These are phyloP conservation scores for Corapipo altera DNA, from an alignment of 2,113 vertebrate genomes.

Conservation along the genomic window DNA sequence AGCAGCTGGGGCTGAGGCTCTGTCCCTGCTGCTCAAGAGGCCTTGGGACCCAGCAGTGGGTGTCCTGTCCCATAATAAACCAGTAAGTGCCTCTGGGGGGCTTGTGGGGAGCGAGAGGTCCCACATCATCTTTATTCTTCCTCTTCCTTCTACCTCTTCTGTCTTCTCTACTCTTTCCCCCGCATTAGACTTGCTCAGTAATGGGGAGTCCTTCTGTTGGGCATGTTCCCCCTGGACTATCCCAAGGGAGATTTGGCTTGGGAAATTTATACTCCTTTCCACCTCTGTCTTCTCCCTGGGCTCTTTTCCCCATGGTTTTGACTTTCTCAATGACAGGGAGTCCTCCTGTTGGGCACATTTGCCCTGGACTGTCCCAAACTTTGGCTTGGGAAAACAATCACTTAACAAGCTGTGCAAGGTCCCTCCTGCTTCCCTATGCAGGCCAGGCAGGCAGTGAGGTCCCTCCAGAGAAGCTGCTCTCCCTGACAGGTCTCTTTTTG, in stretches of 20 bases:
- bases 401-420: rapidly evolving
- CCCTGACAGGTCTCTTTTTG: neutral
- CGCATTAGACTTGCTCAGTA: neutral
- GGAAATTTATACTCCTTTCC: neutral
- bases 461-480: neutral
- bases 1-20: constrained; percentile 88
- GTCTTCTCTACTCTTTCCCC: neutral
- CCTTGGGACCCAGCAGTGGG: constrained; percentile 98
- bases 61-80: constrained; percentile 96
- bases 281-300: neutral
- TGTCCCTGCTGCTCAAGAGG: constrained; percentile 92
- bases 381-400: neutral
- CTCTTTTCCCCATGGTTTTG: neutral
- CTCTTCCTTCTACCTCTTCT: neutral
- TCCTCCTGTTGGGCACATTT: neutral
- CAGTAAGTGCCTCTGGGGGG: constrained; percentile 71
- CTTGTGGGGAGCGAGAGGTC: rapidly evolving
- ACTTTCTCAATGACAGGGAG: neutral
- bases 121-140: rapidly evolving
- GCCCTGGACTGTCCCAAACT: rapidly evolving
- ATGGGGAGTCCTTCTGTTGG: neutral
- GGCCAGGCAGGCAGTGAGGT: neutral
- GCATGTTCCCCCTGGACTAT: rapidly evolving
- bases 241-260: neutral
- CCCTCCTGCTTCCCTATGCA: neutral